Percentiles rank a stretch among this genome's conserved stretches.
Conservation (phyloP, 1,140 invertebrate genomes). For the Apis dorsata region DNA sequence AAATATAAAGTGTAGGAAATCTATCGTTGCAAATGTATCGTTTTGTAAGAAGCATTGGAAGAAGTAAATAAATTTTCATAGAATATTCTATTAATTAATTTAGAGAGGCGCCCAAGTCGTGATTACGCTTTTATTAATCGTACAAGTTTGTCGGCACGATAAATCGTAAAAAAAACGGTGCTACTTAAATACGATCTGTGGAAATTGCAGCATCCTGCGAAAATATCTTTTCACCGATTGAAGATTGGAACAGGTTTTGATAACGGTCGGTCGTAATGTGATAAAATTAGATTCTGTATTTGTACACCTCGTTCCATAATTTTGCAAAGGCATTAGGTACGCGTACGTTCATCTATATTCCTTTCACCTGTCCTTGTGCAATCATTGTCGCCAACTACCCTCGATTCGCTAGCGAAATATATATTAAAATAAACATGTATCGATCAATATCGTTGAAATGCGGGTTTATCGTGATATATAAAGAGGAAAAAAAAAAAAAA, state of each 20-base stretch:
- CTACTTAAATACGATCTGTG: slow-evolving; percentile 24
- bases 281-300: background rate
- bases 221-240: background rate
- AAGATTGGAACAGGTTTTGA: background rate
- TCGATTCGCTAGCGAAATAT: background rate
- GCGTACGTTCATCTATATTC: slow-evolving; percentile 10
- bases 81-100: slow-evolving; percentile 2
- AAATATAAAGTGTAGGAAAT: no score
- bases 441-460: no score
- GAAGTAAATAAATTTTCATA: background rate
- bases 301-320: background rate
- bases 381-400: slow-evolving; percentile 18
- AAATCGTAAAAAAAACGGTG: slow-evolving; percentile 21
- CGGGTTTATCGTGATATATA: no score
- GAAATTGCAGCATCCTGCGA: background rate
- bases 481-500: no score
- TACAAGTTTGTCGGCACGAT: slow-evolving; percentile 29
- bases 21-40: background rate
- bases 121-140: background rate
- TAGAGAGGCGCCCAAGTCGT: background rate
- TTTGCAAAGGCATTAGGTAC: background rate
- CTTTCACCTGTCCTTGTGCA: slow-evolving; percentile 33
- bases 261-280: background rate
- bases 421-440: no score
- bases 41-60: no score